Evolutionary conservation across 2,888 invertebrate genomes (phyloP), one percentile per base, ranked within the genome.

Genomic region (Acanthosepion pharaonis): DNA sequence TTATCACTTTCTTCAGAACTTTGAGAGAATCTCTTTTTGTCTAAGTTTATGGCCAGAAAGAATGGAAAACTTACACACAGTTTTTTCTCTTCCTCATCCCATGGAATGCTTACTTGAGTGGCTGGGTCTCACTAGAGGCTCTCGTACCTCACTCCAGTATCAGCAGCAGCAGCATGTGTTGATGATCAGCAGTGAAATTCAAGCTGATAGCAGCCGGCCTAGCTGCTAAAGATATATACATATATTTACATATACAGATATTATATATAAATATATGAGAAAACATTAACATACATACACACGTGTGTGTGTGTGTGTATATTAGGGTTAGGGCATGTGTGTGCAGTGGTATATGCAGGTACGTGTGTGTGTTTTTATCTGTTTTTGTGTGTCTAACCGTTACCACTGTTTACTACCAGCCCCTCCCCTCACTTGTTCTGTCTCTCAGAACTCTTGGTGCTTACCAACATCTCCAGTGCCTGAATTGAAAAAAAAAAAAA

Each of bases 341-440:
- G 91, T 94, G 94, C 92, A 91, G 53, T 91, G 64, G 94, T 94
- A 33, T 49, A 91, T 49, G n/a, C 91, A 78, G 23, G 94, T 94
- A 78, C 78, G 78, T 91, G 78, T 94, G n/a, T 91, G 51, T 94
- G 94, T 94, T 33, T 94, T 55, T 94, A 92, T 91, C n/a, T 59
- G 94, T 91, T 91, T 64, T 91, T 78, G 95, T 94, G 94, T 94
- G 91, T 91, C 33, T 49, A 94, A 94, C 53, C 78, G 25, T 59
- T 33, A 48, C 91, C 94, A 92, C 94, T 91, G 48, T 94, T 94
- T 94, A 18, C 51, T 94, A 28, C 91, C 91, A 94, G 78, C 23
- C 51, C 92, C 94, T 91, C 59, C 49, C 91, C 91, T 55, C 55
- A 93, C 64, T 94, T 94, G 94, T 55, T 92, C 94, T 78, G 49